A percentile compares a stretch with the other conserved stretches of the same genome.
Evolutionary conservation across 2,797 vertebrate genomes (phyloP).

Genomic region (Rhincodon typus): DNA sequence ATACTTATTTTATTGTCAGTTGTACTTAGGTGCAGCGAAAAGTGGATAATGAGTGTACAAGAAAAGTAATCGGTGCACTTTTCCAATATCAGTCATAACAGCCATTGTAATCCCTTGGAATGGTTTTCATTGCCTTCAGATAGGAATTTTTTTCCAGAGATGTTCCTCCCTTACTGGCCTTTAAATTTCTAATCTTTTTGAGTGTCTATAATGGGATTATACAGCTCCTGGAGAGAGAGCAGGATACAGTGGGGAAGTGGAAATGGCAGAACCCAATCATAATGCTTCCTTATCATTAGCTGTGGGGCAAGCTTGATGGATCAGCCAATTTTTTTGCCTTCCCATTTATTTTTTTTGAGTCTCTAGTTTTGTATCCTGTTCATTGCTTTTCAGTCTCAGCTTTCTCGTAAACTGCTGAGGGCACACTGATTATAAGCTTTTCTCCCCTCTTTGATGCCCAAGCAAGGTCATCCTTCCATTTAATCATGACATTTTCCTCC

Average conservation of each 20-base stretch:
- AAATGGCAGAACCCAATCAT: neutral
- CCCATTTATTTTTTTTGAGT: neutral
- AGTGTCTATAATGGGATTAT: neutral
- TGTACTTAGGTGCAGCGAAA: too few species aligned
- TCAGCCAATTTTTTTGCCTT: neutral
- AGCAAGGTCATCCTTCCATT: constrained; percentile 4
- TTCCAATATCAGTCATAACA: too few species aligned
- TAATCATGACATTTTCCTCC: neutral
- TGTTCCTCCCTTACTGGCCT: neutral
- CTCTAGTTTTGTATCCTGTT: neutral
- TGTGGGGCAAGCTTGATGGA: neutral
- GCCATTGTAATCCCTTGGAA: neutral
- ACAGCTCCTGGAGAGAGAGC: neutral
- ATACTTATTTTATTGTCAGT: too few species aligned
- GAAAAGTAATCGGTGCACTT: too few species aligned
- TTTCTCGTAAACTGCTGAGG: neutral
- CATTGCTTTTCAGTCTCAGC: neutral
- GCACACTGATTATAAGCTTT: neutral
- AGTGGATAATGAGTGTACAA: too few species aligned
- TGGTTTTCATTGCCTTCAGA: neutral
- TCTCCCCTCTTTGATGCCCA: neutral
- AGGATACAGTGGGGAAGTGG: neutral
- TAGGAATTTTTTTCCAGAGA: neutral
- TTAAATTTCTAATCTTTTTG: neutral
- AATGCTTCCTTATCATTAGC: neutral